Evolutionary conservation across 2,888 invertebrate species (phyloP), one percentile per base, ranked within the genome.

Genomic region (Liposcelis brunnea): DNA sequence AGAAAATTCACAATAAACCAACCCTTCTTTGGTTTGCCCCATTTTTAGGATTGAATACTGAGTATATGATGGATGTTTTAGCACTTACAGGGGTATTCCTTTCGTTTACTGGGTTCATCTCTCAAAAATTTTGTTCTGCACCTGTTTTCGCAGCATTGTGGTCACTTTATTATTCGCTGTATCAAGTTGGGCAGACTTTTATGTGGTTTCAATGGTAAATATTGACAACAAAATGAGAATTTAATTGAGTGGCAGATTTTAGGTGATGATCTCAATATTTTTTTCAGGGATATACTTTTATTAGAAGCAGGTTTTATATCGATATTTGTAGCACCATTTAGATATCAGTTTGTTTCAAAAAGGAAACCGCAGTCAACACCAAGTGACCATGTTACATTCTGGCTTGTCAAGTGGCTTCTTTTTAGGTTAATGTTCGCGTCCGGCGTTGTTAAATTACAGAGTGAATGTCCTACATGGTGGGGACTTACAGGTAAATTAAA

Each of bases 391-490:
- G 66, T 81, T 38, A 70, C 71, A 3, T 64, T 81, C 52, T 80
- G 77, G 77, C 61, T 77, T 31, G 69, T 79, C 2, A 70, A 74
- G 48, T 83, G 83, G 81, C 65, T 84, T 8, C 65, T 80, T 4
- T 82, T 84, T 52, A 65, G 83, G 38, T 69, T 79, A 44, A 68
- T 81, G 65, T 77, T 83, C 58, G 73, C 78, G 2, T 74, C 74
- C 3, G 82, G 81, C 2, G 66, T 80, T 14, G 72, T 77, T 1
- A 84, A 84, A 60, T 63, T 84, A 33, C 70, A 72, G 33, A 76
- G 76, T 56, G 71, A 72, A 16, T 80, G 80, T 55, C 78, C 80
- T 1, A 69, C 75, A 31, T 84, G 83, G 83, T 84, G 83, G 82
- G 72, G 71, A 51, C 68, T 84, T 33, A 72, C 75, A 56, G 80